Base-by-base conservation (phyloP, 2,888 invertebrate species). In the Cephus pygmeus region DNA sequence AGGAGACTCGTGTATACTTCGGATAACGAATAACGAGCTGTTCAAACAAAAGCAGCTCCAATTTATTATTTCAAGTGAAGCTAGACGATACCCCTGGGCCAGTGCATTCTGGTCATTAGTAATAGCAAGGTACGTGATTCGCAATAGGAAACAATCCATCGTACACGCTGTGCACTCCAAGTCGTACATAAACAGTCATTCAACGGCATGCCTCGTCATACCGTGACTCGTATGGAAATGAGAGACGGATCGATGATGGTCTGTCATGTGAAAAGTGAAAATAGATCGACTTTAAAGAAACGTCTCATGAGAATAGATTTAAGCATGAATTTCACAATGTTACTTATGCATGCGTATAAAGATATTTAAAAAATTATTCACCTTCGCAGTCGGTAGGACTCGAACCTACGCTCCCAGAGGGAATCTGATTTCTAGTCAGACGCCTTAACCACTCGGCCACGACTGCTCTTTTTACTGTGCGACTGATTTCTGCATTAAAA, bases 331-430 rank as follows among this genome's bases (percentile, higher is more conserved):
- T 56, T 56, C 9, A 56, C 6, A 23, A 56, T 56, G 56, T 1
- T 9, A 56, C 9, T 9, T 6, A 56, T 56, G 23, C 6, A 56
- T 0, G 9, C 0, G 2, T 23, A 56, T 33, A 71, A 34, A 71
- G 11, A 71, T 15, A 56, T 9, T 1, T 0, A 56, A 71, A 30
- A 71, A 31, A 12, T 15, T 12, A 31, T 71, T 33, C 9, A 33
- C 12, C 23, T 9, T 87, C 96, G 95, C 95, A 95, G 95, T 94
- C 95, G 95, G 95, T 95, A 96, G 95, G 95, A 96, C 95, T 95
- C 95, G 96, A 96, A 96, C 96, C 96, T 96, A 95, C 95, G 96
- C 96, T 95, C 95, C 95, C 95, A 96, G 95, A 96, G 95, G 95
- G 95, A 96, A 96, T 95, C 95, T 95, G 95, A 95, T 95, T 96